Evolutionary conservation across 2,113 vertebrate genomes (phyloP).

Genomic region (Pedetes capensis): DNA sequence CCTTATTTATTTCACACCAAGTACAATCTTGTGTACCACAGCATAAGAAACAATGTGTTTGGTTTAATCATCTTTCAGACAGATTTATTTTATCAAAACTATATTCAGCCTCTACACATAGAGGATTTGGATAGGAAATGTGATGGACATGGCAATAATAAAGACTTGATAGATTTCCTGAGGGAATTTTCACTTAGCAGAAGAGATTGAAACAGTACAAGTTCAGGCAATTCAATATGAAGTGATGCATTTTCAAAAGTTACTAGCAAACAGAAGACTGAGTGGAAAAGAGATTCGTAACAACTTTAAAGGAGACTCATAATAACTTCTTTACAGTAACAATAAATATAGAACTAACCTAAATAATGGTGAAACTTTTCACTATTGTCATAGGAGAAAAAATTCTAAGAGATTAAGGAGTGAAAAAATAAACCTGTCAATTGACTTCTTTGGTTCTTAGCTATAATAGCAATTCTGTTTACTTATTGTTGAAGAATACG

Average conservation of each 20-base stretch:
- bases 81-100: background rate
- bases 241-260: background rate
- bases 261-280: background rate
- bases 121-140: background rate
- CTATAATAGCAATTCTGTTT: background rate
- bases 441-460: background rate
- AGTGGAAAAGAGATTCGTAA: background rate
- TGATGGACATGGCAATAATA: background rate
- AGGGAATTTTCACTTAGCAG: background rate
- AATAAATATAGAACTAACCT: background rate
- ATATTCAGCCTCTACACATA: background rate
- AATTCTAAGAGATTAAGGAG: background rate
- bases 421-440: background rate
- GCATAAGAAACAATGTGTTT: background rate
- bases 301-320: background rate
- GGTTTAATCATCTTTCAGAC: background rate
- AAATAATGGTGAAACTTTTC: background rate
- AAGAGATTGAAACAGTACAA: background rate
- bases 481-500: too few species aligned
- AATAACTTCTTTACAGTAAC: background rate
- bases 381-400: background rate
- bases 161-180: background rate
- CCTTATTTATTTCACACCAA: background rate
- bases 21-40: background rate
- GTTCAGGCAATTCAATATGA: background rate